Conservation (phyloP, 2,797 vertebrate species). For the Ibycter americanus region DNA sequence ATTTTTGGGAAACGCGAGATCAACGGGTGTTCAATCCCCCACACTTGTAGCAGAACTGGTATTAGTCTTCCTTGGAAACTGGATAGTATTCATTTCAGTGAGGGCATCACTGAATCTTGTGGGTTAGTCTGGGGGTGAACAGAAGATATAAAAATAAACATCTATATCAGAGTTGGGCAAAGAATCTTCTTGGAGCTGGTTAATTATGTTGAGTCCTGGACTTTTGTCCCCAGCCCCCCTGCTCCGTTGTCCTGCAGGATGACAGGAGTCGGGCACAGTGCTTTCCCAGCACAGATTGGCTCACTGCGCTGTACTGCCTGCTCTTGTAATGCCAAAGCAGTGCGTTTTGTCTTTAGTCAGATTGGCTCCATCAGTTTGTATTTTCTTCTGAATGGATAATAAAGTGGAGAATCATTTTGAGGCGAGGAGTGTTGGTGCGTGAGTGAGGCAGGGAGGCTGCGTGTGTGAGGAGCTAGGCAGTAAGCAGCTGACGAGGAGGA, state of each 20-base stretch:
- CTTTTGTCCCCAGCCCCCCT: neutral
- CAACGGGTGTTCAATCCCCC: neutral
- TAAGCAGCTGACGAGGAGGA: constrained; percentile 79
- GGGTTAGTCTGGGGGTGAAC: neutral
- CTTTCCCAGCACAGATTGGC: neutral
- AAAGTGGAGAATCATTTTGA: constrained; percentile 44
- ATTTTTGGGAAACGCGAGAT: constrained; percentile 24
- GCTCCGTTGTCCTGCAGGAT: neutral
- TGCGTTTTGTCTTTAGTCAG: constrained; percentile 45
- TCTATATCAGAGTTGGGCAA: neutral
- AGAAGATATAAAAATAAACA: constrained; percentile 1
- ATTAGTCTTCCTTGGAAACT: neutral
- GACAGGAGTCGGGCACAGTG: neutral
- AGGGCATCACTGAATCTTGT: neutral
- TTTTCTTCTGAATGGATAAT: constrained; percentile 66
- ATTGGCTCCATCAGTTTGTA: constrained; percentile 28
- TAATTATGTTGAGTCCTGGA: neutral
- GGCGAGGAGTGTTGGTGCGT: constrained; percentile 57
- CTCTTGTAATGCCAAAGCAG: neutral
- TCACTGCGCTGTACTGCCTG: neutral
- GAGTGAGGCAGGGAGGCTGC: constrained; percentile 63
- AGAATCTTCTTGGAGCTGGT: neutral
- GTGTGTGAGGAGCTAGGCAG: constrained; percentile 71
- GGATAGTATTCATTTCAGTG: neutral
- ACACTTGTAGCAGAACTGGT: neutral